phyloP scores from a whole-genome alignment of 2,113 vertebrate species.

The Colaptes auratus region DNA sequence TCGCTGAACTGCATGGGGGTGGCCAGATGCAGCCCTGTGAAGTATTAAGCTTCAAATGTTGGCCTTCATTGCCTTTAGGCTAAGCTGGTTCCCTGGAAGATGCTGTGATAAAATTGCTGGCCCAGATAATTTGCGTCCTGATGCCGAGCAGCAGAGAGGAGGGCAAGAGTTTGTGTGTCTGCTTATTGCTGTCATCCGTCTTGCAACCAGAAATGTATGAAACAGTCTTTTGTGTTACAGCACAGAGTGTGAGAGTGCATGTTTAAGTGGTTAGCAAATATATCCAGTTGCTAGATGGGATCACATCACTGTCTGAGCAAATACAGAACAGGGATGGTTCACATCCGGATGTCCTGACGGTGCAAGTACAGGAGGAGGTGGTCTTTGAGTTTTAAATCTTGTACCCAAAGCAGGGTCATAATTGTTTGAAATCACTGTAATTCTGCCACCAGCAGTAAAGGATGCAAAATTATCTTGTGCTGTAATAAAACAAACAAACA shows the following conservation, averaged over 20 bases:
- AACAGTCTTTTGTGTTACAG: slow-evolving; percentile 19
- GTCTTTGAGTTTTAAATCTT: background rate
- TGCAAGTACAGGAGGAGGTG: background rate
- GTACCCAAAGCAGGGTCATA: background rate
- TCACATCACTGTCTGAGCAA: background rate
- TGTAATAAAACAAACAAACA: background rate
- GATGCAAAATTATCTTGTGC: background rate
- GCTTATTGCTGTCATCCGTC: slow-evolving; percentile 50
- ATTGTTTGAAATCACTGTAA: background rate
- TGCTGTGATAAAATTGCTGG: slow-evolving; percentile 19
- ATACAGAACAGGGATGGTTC: background rate
- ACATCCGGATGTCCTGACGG: background rate
- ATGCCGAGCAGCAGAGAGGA: background rate
- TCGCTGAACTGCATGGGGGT: background rate
- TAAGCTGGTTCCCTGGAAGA: background rate
- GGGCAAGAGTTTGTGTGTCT: slow-evolving; percentile 10
- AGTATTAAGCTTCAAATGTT: background rate
- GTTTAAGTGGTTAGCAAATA: slow-evolving; percentile 36
- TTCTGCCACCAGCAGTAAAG: background rate
- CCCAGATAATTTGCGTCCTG: slow-evolving; percentile 27
- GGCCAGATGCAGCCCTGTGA: background rate
- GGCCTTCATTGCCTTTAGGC: background rate
- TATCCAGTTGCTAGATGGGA: background rate
- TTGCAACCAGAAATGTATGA: slow-evolving; percentile 28
- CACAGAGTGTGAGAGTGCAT: background rate